A percentile compares a stretch with the other conserved stretches of the same genome.
Evolutionary conservation across 2,888 invertebrate species (phyloP).

Genomic region (Subacronicta megacephala): DNA sequence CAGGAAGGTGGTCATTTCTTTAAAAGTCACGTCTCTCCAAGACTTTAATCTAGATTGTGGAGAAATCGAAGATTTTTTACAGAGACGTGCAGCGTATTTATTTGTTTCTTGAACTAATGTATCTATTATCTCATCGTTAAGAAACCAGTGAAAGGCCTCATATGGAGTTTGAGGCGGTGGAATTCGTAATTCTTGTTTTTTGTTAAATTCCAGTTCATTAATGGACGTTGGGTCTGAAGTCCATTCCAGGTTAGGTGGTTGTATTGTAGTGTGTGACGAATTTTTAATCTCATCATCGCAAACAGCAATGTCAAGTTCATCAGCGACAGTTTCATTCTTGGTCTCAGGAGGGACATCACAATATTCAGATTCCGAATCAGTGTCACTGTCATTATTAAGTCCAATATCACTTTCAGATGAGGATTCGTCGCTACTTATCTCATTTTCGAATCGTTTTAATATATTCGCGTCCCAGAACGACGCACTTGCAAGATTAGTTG

Average conservation of each 20-base stretch:
- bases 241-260: conserved; percentile 6
- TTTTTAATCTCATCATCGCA: background rate
- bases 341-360: background rate
- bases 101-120: conserved; percentile 28
- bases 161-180: conserved; percentile 22
- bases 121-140: conserved; percentile 31
- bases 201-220: conserved; percentile 10
- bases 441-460: conserved; percentile 5
- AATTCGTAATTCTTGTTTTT: conserved; percentile 21
- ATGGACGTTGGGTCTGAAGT: conserved; percentile 7
- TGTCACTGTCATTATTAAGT: conserved; percentile 1
- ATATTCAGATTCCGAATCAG: conserved; percentile 3
- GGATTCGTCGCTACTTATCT: conserved; percentile 19
- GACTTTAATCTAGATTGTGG: conserved; percentile 3
- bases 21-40: conserved; percentile 20
- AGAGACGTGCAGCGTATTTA: conserved; percentile 3
- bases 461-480: no score
- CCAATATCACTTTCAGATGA: conserved; percentile 20
- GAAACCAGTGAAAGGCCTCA: conserved; percentile 30
- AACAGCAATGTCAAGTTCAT: background rate
- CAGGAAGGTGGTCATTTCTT: conserved; percentile 16
- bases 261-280: no score
- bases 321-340: background rate
- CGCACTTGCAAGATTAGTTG: background rate
- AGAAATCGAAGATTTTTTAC: background rate